These are phyloP conservation scores for Nothoprocta perdicaria DNA, from an alignment of 2,113 vertebrate species.

Conservation along the genomic window DNA sequence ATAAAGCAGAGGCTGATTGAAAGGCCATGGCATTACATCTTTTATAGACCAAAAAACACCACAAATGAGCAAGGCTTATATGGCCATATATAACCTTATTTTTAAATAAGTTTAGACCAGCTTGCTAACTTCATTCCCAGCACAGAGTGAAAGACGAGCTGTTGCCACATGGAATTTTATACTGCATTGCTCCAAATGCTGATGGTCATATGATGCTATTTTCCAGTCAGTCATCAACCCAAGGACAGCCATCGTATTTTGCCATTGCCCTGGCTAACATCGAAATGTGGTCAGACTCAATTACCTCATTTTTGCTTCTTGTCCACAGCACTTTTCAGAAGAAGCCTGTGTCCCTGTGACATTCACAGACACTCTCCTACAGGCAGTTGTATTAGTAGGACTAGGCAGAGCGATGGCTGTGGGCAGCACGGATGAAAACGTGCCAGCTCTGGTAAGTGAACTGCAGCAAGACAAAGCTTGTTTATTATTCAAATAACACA, in stretches of 20 bases:
- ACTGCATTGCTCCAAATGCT: not conserved
- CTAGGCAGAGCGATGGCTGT: fast-evolving
- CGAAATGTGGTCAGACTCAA: fast-evolving
- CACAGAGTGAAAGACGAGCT: not conserved
- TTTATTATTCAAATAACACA: not conserved
- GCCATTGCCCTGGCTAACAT: not conserved
- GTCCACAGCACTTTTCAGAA: not conserved
- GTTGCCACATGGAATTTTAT: not conserved
- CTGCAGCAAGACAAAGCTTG: not conserved
- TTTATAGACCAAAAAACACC: not conserved
- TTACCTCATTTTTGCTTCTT: not conserved
- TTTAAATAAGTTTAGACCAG: not conserved
- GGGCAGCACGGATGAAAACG: not conserved
- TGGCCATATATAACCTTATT: not conserved
- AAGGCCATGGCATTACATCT: not conserved
- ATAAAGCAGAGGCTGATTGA: not conserved
- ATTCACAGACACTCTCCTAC: not conserved
- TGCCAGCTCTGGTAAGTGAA: not conserved
- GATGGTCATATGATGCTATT: fast-evolving
- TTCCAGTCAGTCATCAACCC: not conserved
- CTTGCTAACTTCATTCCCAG: not conserved
- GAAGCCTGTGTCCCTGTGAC: fast-evolving
- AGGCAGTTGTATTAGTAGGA: not conserved
- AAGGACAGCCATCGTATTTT: not conserved
- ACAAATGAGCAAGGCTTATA: not conserved